Evolutionary conservation across 2,797 vertebrate genomes (phyloP).

Genomic region (Falco naumanni): DNA sequence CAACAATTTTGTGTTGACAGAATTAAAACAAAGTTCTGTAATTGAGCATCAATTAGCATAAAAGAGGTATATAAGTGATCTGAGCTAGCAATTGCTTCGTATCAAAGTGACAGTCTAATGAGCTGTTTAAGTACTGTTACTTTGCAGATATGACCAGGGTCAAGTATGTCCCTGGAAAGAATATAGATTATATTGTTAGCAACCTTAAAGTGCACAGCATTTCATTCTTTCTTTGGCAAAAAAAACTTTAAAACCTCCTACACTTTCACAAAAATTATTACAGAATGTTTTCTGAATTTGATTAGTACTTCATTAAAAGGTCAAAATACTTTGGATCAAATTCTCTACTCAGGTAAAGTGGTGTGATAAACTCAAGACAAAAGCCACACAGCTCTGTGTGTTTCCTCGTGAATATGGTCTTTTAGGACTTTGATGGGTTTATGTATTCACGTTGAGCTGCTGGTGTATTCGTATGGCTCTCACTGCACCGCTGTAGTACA

Average conservation of each 20-base stretch:
- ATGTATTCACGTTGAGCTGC: neutral
- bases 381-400: neutral
- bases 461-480: neutral
- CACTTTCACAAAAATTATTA: neutral
- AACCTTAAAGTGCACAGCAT: neutral
- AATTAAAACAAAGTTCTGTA: slow-evolving; percentile 11
- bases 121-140: slow-evolving; percentile 3
- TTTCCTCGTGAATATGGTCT: neutral
- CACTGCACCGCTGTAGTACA: neutral
- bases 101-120: neutral
- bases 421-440: neutral
- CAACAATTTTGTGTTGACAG: neutral
- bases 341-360: neutral
- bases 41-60: neutral
- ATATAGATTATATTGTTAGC: neutral
- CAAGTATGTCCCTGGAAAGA: neutral
- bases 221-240: neutral
- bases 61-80: neutral
- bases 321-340: neutral
- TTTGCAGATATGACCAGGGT: neutral
- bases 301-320: neutral
- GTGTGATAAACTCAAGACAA: neutral
- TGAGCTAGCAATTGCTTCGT: neutral
- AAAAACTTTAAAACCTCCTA: neutral
- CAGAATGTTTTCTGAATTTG: neutral